Conservation (phyloP, 2,888 invertebrate species). For the Ferdinandea cuprea region DNA sequence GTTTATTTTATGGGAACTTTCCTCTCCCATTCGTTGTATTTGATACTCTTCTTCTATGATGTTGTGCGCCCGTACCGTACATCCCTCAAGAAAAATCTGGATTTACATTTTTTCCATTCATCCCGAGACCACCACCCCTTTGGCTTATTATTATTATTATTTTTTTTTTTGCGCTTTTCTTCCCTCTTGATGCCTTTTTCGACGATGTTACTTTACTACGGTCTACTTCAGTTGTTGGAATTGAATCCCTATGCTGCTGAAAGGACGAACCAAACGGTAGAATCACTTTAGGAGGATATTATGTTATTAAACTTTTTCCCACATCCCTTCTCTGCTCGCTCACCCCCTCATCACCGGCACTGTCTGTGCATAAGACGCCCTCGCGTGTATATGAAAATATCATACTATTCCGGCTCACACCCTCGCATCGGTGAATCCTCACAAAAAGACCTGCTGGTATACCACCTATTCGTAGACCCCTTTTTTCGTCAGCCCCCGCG, state of each 20-base stretch:
- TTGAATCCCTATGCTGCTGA: conserved; percentile 47
- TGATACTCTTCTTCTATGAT: conserved; percentile 45
- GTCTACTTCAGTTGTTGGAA: conserved; percentile 28
- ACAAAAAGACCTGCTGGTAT: conserved; percentile 25
- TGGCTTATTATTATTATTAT: conserved; percentile 51
- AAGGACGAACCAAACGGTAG: conserved; percentile 62
- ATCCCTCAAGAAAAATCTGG: conserved; percentile 56
- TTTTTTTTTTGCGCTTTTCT: too few species aligned
- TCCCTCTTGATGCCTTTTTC: conserved; percentile 27
- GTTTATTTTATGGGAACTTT: conserved; percentile 68
- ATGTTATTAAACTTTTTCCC: conserved; percentile 63
- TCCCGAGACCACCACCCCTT: neutral
- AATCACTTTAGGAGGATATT: conserved; percentile 67
- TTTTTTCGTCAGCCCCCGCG: conserved; percentile 9
- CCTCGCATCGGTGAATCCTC: conserved; percentile 37
- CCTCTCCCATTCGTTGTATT: conserved; percentile 47
- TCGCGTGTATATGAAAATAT: conserved; percentile 46
- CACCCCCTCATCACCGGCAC: too few species aligned
- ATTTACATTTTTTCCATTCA: conserved; percentile 53
- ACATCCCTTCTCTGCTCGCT: too few species aligned
- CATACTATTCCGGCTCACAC: conserved; percentile 39
- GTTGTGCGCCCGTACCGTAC: conserved; percentile 30
- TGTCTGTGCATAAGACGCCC: conserved; percentile 45
- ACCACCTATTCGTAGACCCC: neutral
- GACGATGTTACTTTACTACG: conserved; percentile 3